Evolutionary conservation across 2,797 vertebrate genomes (phyloP).

Genomic region (Sebastes goodei): DNA sequence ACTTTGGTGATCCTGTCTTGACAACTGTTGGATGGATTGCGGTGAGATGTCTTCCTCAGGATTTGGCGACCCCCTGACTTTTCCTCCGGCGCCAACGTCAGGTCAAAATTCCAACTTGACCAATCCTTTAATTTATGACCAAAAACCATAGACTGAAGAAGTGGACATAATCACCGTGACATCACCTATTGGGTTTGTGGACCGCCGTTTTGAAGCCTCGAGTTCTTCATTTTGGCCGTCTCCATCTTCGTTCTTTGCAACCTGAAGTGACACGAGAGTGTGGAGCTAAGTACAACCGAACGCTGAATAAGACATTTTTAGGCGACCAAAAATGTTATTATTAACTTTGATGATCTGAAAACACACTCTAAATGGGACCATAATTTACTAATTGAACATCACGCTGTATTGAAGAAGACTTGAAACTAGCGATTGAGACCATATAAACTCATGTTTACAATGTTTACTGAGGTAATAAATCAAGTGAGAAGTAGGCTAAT

Average conservation of each 20-base stretch:
- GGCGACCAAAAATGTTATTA: background rate
- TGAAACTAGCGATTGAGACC: background rate
- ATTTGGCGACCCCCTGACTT: background rate
- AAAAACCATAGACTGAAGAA: background rate
- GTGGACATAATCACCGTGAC: background rate
- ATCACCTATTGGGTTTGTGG: no score
- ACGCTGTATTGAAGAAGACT: background rate
- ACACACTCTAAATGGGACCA: background rate
- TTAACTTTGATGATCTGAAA: no score
- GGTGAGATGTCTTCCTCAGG: background rate
- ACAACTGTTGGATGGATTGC: background rate
- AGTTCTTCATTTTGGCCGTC: background rate
- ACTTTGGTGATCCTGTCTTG: background rate
- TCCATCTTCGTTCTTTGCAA: background rate
- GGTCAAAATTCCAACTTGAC: background rate
- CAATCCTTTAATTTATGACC: background rate
- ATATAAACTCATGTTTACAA: no score
- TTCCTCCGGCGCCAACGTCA: background rate
- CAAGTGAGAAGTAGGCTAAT: no score
- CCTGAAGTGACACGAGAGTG: fast-evolving
- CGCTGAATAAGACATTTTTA: background rate
- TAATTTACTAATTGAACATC: background rate
- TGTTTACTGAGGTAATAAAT: no score
- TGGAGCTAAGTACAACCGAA: background rate
- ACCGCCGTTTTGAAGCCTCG: background rate